Base-by-base conservation (phyloP, 2,888 invertebrate genomes). In the Netelia fuscicornis region DNA sequence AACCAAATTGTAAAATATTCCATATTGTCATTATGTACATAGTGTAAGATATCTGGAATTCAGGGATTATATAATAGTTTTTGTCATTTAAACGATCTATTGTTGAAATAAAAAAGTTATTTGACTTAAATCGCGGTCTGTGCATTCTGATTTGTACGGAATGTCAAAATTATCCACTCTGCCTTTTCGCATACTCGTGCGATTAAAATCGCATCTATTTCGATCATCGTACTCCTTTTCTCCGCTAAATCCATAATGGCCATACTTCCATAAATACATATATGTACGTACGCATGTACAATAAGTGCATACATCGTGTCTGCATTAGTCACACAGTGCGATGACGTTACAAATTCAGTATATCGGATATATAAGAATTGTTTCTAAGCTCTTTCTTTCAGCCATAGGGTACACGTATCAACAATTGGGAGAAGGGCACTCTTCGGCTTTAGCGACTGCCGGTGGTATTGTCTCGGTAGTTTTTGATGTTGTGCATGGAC, bases 391-490 rank as follows among this genome's bases (percentile, higher is more conserved):
- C 68, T 74, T 37, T 70, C 60, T 62, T 65, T 23, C 42, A 9
- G 37, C 30, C 65, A 8, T 2, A 67, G n/a, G 54, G 77, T 70
- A 72, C 58, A 78, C 75, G 65, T 76, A 85, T 85, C 80, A 85
- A 80, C 85, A 85, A 72, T 85, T 72, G 11, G 67, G 82, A 2
- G 54, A 75, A 25, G 68, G 85, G 62, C 83, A 87, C 54, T 92
- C 92, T 86, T 93, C 93, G 64, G 95, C 95, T 90, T 95, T 96
- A 87, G 95, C 96, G 89, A 98, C 95, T 20, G 97, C 97, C 87
- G 96, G 95, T 89, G 98, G 98, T 95, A 98, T 97, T 94, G 96
- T 96, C 94, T 98, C 98, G 93, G 96, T 96, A 87, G 98, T 98
- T 95, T 97, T 98, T 89, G 97, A 96, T 90, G 96, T 95, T 89